Conservation (phyloP, 2,113 vertebrate genomes). For the Takifugu flavidus region DNA sequence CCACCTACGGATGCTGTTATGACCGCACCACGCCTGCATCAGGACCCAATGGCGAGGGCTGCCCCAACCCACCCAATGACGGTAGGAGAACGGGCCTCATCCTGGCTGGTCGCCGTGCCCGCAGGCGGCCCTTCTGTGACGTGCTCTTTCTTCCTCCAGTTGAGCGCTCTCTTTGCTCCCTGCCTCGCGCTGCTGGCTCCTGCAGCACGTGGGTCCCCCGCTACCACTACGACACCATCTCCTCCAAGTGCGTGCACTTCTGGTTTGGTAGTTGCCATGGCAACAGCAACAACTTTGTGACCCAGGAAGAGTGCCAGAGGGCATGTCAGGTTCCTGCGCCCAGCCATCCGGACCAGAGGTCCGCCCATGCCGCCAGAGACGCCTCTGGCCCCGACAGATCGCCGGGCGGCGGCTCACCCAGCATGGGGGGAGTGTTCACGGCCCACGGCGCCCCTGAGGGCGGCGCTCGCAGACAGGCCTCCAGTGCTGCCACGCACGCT, state of each 20-base stretch:
- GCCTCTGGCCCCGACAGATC: not conserved
- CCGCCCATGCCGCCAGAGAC: not conserved
- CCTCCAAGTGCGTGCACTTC: constrained; percentile 86
- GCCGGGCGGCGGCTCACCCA: constrained; percentile 15
- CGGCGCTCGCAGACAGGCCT: constrained; percentile 26
- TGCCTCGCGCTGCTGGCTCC: constrained; percentile 83
- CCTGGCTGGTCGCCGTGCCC: too few relatives aligned
- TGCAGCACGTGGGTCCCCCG: constrained; percentile 82
- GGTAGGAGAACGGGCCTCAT: constrained; percentile 64
- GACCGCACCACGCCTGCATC: constrained; percentile 79
- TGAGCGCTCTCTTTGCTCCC: constrained; percentile 79
- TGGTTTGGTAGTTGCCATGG: constrained; percentile 93
- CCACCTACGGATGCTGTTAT: constrained; percentile 87
- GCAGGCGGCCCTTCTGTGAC: too few relatives aligned
- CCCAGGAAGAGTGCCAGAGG: constrained; percentile 81
- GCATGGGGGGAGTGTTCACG: constrained; percentile 52
- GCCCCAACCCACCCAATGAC: constrained; percentile 74
- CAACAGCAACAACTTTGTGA: constrained; percentile 88
- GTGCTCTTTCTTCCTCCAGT: constrained; percentile 57
- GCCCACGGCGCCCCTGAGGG: constrained; percentile 28
- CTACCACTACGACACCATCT: constrained; percentile 83
- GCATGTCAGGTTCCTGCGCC: constrained; percentile 58
- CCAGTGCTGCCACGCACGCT: constrained; percentile 55
- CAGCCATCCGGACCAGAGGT: constrained; percentile 8
- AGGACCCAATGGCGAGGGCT: constrained; percentile 88